Base-by-base conservation (phyloP, 2,888 invertebrate genomes). In the Andrena hattorfiana region DNA sequence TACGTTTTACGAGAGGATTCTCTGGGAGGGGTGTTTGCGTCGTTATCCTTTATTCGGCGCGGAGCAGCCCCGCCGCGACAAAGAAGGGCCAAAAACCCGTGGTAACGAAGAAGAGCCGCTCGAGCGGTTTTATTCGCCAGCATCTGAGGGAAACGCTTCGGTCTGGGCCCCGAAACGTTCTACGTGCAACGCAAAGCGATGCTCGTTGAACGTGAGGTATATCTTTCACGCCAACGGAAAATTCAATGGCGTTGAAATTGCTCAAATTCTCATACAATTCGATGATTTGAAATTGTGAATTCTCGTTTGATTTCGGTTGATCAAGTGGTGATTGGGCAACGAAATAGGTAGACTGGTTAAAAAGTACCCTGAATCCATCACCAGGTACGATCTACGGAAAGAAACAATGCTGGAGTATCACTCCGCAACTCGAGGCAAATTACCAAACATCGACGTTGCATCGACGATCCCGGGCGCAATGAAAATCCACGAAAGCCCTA, bases 41-140 rank as follows among this genome's bases (percentile, higher is more conserved):
- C 69, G 64, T 59, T 73, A 62, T 60, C 72, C 71, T 60, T 67
- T 62, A 62, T 51, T 49, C 71, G 69, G 28, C 63, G 49, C 59
- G 51, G 54, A 51, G 51, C 48, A 71, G 23, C 13, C 30, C 23
- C 32, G 20, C 23, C 2, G 20, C 51, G 51, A 20, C 20, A 26
- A 56, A 20, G 56, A 10, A 20, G 56, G 56, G 20, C 56, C 56
- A 13, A 42, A 42, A 56, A 23, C 56, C 56, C 56, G 23, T 5
- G 20, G 68, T 60, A 69, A 83, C 23, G 69, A 75, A 63, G 59
- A 63, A 63, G 66, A 64, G 23, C 20, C 66, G 49, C 59, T 32
- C 42, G 13, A 32, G 3, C 49, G 70, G 48, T 64, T 67, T 81
- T 59, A 56, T 56, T 42, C 48, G 13, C 26, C 5, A 2, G 35